Evolutionary conservation across 92 coral and sea anemone species (phyloP), one percentile per base, ranked within the genome.

Genomic region (Bergia sp.): DNA sequence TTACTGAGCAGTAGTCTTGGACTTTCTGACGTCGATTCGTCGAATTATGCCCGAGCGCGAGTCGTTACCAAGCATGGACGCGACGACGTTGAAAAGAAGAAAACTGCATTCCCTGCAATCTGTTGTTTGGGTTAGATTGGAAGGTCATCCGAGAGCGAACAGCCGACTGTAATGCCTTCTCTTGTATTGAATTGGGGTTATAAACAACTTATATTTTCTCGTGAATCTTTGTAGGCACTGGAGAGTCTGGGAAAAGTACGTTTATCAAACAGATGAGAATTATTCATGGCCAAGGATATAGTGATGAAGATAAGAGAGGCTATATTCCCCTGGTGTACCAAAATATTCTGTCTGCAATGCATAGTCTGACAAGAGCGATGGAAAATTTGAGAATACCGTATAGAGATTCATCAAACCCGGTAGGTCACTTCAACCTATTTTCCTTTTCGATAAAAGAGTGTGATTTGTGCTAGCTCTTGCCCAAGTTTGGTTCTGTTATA

Each of bases 251-350:
- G 43, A 97, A 97, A 89, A 97, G 99, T 83, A 97, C 99, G 23
- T 97, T 97, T 90, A 97, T 97, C 81, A 97, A 97, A 87, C 99
- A 97, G 93, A 97, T 97, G 99, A 85, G 99, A 89, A 97, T 97
- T 91, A 97, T 97, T 65, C 99, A 97, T 86, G 99, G 99, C 18
- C 99, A 97, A 85, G 99, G 99, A 3, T 97, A 97, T 84, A 97
- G 96, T 78, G 99, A 97, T 44, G 99, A 97, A 39, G 99, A 97
- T 88, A 96, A 96, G 40, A 91, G 97, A 49, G 98, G 98, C 21
- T 97, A 97, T 88, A 92, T 95, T 74, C 90, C 98, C 15, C 93
- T 97, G 79, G 99, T 97, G 9, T 93, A 97, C 82, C 99, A 97
- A 92, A 97, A 97, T 85, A 93, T 97, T 87, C 95, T 97, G 37